A percentile compares a stretch with the other conserved stretches of the same genome.
Evolutionary conservation across 2,797 vertebrate genomes (phyloP).

Genomic region (Spea hammondii): DNA sequence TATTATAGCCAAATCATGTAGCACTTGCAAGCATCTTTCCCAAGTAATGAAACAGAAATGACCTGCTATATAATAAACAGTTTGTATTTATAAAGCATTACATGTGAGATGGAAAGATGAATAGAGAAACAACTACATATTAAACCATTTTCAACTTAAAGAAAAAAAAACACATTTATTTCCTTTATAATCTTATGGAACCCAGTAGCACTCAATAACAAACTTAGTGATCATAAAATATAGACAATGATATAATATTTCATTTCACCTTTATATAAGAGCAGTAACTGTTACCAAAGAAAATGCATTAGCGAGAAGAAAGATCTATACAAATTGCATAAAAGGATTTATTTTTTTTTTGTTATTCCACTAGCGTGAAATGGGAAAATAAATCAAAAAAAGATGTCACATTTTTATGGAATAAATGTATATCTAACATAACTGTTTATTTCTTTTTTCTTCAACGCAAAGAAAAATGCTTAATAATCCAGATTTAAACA

Average conservation of each 20-base stretch:
- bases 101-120: too few relatives aligned
- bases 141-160: neutral
- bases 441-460: constrained; percentile 12
- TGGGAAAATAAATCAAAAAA: constrained; percentile 8
- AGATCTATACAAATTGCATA: neutral
- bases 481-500: constrained; percentile 11
- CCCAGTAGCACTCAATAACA: constrained; percentile 1
- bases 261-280: constrained; percentile 37
- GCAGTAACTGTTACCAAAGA: constrained; percentile 1
- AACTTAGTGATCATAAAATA: neutral
- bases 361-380: constrained; percentile 5
- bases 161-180: neutral
- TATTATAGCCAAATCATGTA: constrained; percentile 29
- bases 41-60: too few relatives aligned
- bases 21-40: neutral
- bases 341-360: neutral
- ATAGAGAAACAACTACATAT: too few relatives aligned
- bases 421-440: constrained; percentile 9
- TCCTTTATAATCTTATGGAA: constrained; percentile 1
- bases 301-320: constrained; percentile 14
- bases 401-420: constrained; percentile 24
- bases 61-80: too few relatives aligned
- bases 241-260: neutral
- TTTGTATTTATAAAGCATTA: too few relatives aligned
- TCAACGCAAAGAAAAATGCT: constrained; percentile 14